phyloP scores from a whole-genome alignment of 2,113 vertebrate genomes.

The Calyptomena viridis region DNA sequence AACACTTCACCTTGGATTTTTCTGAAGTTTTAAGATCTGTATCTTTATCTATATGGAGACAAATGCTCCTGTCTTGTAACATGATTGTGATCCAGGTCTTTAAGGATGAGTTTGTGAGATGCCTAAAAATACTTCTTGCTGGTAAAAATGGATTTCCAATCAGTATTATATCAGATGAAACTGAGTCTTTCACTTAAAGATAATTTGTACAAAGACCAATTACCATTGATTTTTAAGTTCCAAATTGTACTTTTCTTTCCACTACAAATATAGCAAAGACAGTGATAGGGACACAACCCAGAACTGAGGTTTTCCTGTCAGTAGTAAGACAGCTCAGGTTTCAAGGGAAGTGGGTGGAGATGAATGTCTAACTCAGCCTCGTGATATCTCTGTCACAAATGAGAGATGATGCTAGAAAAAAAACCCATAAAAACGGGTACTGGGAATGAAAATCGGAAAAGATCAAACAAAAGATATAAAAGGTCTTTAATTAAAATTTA shows the following conservation, averaged over 20 bases:
- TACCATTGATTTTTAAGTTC: constrained; percentile 3
- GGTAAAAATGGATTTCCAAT: constrained; percentile 55
- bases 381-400: background rate
- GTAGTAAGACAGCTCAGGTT: background rate
- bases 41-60: background rate
- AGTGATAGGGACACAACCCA: background rate
- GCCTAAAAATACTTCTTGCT: constrained; percentile 8
- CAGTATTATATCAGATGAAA: constrained; percentile 24
- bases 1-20: background rate
- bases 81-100: background rate
- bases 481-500: background rate
- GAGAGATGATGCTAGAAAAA: background rate
- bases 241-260: background rate
- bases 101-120: constrained; percentile 5
- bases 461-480: background rate
- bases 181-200: constrained; percentile 37
- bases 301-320: background rate
- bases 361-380: background rate
- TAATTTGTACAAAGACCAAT: constrained; percentile 56
- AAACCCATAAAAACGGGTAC: background rate
- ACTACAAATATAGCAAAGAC: background rate
- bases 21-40: background rate
- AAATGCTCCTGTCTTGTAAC: background rate
- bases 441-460: background rate
- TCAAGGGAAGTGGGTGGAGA: background rate